phyloP scores from a whole-genome alignment of 2,888 invertebrate genomes.

The Ochlodes sylvanus region DNA sequence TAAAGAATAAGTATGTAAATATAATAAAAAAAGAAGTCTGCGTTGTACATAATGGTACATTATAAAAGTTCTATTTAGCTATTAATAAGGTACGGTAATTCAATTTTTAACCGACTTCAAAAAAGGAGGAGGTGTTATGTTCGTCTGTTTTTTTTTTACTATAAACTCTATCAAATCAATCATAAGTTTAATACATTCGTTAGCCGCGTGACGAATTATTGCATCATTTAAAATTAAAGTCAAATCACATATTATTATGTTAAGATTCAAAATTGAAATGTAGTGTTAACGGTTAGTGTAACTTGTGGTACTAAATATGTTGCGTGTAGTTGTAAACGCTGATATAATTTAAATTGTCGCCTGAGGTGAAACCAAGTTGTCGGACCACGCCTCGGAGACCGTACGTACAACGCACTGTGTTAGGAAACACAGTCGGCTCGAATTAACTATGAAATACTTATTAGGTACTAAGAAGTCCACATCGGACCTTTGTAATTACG shows the following conservation, averaged over 20 bases:
- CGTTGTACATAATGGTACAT: no score
- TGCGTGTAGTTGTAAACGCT: conserved; percentile 9
- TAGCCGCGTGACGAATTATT: not conserved
- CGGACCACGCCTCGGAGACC: conserved; percentile 25
- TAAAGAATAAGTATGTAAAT: no score
- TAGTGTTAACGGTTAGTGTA: not conserved
- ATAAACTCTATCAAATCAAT: no score
- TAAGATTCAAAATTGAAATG: conserved; percentile 8
- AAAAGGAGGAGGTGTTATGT: no score
- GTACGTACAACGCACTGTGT: conserved; percentile 5
- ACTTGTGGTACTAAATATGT: conserved; percentile 13
- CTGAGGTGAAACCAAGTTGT: conserved; percentile 16
- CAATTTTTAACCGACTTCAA: no score
- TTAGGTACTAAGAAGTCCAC: conserved; percentile 13
- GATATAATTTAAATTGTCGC: conserved; percentile 31
- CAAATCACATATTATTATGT: not conserved
- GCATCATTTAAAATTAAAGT: not conserved
- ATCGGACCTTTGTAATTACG: conserved; percentile 15
- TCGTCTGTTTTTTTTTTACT: no score
- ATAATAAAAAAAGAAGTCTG: no score
- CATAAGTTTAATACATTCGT: no score
- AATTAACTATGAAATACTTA: conserved; percentile 8
- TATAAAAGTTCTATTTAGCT: no score
- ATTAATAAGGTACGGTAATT: no score
- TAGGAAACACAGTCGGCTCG: conserved; percentile 8